A percentile compares a stretch with the other conserved stretches of the same genome.
Conservation (phyloP, 2,888 invertebrate species). For the Drosophila niveifrons region DNA sequence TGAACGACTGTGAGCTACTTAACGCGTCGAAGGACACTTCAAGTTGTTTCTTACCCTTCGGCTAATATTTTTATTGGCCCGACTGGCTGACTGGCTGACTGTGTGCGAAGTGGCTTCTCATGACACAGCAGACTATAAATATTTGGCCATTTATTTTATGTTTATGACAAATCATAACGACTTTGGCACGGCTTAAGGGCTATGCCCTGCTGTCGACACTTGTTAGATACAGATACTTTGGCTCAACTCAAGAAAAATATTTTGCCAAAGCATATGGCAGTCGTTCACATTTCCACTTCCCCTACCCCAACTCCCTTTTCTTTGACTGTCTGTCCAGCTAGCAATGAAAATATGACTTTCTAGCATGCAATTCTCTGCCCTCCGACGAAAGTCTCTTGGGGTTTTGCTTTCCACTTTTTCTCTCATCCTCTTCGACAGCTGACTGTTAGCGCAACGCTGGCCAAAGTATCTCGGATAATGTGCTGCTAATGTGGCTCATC, state of each 20-base stretch:
- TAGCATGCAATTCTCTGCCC: slow-evolving; percentile 60
- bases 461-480: slow-evolving; percentile 55
- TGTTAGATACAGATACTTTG: slow-evolving; percentile 74
- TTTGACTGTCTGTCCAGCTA: slow-evolving; percentile 22
- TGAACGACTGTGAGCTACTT: slow-evolving; percentile 37
- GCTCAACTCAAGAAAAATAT: slow-evolving; percentile 58
- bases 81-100: slow-evolving; percentile 13
- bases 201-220: slow-evolving; percentile 70
- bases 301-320: not conserved
- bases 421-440: slow-evolving; percentile 13
- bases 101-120: slow-evolving; percentile 36
- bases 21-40: slow-evolving; percentile 45
- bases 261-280: slow-evolving; percentile 55
- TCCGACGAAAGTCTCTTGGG: slow-evolving; percentile 14
- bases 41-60: slow-evolving; percentile 47
- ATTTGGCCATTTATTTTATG: slow-evolving; percentile 82
- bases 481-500: slow-evolving; percentile 71
- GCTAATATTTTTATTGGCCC: slow-evolving; percentile 58
- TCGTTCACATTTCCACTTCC: not conserved
- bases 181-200: slow-evolving; percentile 74
- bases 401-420: not conserved
- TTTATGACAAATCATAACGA: slow-evolving; percentile 81
- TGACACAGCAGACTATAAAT: slow-evolving; percentile 74
- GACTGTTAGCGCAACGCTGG: slow-evolving; percentile 34
- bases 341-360: slow-evolving; percentile 69